Evolutionary conservation across 2,113 vertebrate species (phyloP).

Genomic region (Parus major): DNA sequence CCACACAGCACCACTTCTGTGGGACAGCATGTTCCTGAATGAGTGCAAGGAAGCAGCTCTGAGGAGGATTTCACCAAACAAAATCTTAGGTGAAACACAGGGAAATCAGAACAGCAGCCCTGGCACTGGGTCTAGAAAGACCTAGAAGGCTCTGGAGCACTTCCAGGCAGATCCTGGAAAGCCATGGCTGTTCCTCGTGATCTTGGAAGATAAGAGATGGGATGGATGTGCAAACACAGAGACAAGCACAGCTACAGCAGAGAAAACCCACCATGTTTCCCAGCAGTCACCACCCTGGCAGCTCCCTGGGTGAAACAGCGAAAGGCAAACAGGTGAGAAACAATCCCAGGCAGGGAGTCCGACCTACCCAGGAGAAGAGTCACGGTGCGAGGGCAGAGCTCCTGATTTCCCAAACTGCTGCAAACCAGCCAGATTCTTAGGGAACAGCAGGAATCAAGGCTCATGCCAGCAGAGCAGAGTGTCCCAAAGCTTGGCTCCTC

Average conservation of each 20-base stretch:
- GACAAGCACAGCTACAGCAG: neutral
- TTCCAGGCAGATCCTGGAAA: neutral
- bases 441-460: neutral
- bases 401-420: neutral
- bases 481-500: neutral
- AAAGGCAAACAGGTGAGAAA: neutral
- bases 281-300: neutral
- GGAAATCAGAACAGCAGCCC: accelerated
- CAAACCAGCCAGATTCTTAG: neutral
- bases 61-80: neutral
- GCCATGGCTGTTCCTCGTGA: accelerated
- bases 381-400: neutral
- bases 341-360: neutral
- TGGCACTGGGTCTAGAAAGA: neutral
- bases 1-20: accelerated
- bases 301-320: neutral
- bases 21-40: neutral
- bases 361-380: conserved; percentile 27
- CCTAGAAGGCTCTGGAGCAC: neutral
- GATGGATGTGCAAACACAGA: neutral
- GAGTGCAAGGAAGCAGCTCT: neutral
- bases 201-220: neutral
- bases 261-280: neutral
- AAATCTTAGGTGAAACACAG: neutral
- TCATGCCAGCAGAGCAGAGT: neutral